These are phyloP conservation scores for Psettodes erumei DNA, from an alignment of 2,113 vertebrate genomes.

Conservation along the genomic window DNA sequence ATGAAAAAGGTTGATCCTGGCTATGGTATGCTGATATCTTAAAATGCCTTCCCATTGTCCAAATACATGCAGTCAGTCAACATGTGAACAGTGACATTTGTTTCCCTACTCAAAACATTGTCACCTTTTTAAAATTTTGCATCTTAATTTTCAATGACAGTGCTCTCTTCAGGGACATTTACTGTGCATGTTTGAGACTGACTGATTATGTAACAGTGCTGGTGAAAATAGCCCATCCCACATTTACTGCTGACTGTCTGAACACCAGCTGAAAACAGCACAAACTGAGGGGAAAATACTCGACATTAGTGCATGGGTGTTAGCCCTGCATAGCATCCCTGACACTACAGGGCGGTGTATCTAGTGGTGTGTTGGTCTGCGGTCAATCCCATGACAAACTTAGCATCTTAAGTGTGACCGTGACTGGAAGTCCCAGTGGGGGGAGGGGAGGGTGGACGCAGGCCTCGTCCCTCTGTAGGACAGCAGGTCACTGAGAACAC, in stretches of 20 bases:
- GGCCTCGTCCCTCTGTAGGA: slow-evolving; percentile 53
- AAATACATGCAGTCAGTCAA: background rate
- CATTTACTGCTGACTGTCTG: background rate
- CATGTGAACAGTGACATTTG: background rate
- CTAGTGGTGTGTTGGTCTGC: slow-evolving; percentile 29
- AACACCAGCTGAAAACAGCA: background rate
- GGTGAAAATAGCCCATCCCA: slow-evolving; percentile 14
- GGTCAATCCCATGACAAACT: slow-evolving; percentile 70
- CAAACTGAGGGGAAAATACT: background rate
- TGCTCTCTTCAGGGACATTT: background rate
- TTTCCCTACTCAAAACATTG: background rate
- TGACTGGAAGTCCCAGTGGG: slow-evolving; percentile 68
- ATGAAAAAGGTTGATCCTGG: too few species aligned
- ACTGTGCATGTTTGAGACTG: background rate
- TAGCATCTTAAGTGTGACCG: slow-evolving; percentile 78
- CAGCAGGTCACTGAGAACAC: slow-evolving; percentile 45
- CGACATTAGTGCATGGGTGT: background rate
- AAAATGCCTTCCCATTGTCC: background rate
- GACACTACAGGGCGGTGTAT: slow-evolving; percentile 45
- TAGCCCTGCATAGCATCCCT: slow-evolving; percentile 33
- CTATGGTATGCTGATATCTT: background rate
- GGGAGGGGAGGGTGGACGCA: background rate
- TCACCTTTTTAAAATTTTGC: background rate
- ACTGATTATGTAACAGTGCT: background rate
- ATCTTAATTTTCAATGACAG: background rate